phyloP scores from a whole-genome alignment of 2,113 vertebrate species.

The Oncorhynchus kisutch region DNA sequence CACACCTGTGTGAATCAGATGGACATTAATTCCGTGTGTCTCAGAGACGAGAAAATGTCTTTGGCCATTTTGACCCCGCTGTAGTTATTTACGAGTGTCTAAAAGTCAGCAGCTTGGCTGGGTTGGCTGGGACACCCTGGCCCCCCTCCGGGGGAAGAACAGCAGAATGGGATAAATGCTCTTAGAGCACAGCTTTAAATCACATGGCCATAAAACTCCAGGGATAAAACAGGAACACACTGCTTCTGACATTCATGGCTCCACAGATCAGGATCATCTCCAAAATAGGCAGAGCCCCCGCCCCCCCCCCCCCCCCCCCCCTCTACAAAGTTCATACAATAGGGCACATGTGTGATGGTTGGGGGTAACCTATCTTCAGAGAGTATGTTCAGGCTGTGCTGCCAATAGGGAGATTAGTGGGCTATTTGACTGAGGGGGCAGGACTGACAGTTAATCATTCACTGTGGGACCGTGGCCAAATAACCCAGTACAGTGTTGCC shows the following conservation, averaged over 20 bases:
- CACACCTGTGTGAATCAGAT: neutral
- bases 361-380: slow-evolving; percentile 29
- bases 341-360: slow-evolving; percentile 18
- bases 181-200: neutral
- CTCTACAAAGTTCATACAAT: neutral
- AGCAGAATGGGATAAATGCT: neutral
- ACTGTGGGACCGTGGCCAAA: no score
- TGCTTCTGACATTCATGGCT: neutral
- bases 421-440: neutral
- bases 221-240: slow-evolving; percentile 1
- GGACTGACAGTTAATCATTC: slow-evolving; percentile 24
- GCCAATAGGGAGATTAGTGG: slow-evolving; percentile 47
- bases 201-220: neutral
- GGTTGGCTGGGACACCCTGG: neutral
- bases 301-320: neutral
- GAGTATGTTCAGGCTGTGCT: slow-evolving; percentile 35
- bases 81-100: slow-evolving; percentile 9
- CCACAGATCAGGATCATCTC: neutral
- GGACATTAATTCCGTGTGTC: slow-evolving; percentile 3
- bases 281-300: neutral
- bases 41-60: neutral
- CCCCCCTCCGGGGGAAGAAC: neutral
- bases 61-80: neutral
- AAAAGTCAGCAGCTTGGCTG: slow-evolving; percentile 21
- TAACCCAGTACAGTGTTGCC: slow-evolving; percentile 1